phyloP scores from a whole-genome alignment of 2,113 vertebrate genomes.

The Typhlomys cinereus region DNA sequence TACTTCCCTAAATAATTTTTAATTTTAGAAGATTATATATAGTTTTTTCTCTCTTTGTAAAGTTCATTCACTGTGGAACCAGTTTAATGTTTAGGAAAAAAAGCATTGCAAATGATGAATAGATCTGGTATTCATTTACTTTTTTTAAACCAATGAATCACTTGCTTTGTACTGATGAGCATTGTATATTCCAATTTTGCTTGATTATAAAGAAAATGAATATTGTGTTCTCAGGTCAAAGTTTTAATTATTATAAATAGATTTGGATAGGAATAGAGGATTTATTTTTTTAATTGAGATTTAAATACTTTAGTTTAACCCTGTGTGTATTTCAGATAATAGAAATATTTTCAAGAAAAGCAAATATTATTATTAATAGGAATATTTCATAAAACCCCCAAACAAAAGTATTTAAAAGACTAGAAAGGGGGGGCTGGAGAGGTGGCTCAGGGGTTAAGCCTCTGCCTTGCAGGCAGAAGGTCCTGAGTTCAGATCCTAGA shows the following conservation, averaged over 20 bases:
- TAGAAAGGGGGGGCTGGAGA: too few species aligned
- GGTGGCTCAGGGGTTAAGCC: too few species aligned
- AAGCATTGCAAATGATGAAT: not conserved
- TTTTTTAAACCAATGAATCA: conserved; percentile 3
- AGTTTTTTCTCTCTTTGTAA: not conserved
- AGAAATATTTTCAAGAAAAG: not conserved
- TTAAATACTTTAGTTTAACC: not conserved
- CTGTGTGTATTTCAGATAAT: not conserved
- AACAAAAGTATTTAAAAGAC: conserved; percentile 21
- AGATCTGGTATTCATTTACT: not conserved
- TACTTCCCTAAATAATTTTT: not conserved
- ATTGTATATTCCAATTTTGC: not conserved
- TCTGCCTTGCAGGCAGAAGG: too few species aligned
- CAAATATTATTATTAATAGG: not conserved
- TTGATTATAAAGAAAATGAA: conserved; percentile 1
- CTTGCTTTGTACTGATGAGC: not conserved
- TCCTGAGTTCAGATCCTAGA: too few species aligned
- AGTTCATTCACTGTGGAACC: not conserved
- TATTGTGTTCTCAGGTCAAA: not conserved
- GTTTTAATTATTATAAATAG: not conserved
- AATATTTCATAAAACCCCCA: not conserved
- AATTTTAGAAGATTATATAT: not conserved
- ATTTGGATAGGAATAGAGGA: not conserved
- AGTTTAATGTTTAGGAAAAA: not conserved
- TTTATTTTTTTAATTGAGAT: not conserved